Evolutionary conservation across 2,888 invertebrate genomes (phyloP), one percentile per base, ranked within the genome.

Genomic region (Deilephila porcellus): DNA sequence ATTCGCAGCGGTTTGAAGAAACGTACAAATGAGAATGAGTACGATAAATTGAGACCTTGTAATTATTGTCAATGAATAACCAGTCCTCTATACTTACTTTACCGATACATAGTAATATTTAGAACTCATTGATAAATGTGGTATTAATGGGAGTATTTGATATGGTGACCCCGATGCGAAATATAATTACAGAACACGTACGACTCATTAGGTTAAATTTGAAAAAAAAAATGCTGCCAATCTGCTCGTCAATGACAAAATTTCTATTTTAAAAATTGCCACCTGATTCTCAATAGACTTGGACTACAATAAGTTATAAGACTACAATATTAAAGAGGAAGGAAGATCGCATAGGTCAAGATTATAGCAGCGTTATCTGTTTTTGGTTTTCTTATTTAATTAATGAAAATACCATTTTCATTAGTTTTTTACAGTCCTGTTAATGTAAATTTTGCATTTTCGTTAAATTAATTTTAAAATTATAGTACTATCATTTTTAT

Each of bases 11-110:
- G 19, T 56, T 56, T n/a, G 56, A 56, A 56, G 56, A n/a, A 56
- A 56, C 17, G 4, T 17, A 56, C 56, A 56, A 56, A 56, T n/a
- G 4, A 56, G 32, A 5, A 32, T 5, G 32, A 32, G 5, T 56
- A 56, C 56, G 56, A 56, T 56, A 56, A 56, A 56, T 56, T n/a
- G 19, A 56, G 56, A 56, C 56, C 56, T 56, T 56, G 56, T 56
- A 56, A 56, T 56, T 56, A 56, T 56, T 56, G 56, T 56, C 56
- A 56, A 56, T 56, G 56, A 56, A 56, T 56, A n/a, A n/a, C 56
- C 56, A 56, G 56, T 17, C 56, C 17, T n/a, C 3, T 56, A 56
- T 11, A 45, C 56, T 56, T 56, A 56, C n/a, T 56, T 56, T 45
- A 45, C 19, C 56, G 56, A 56, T 56, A 56, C 56, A 56, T 56